phyloP scores from a whole-genome alignment of 2,113 vertebrate species.

The Tautogolabrus adspersus region DNA sequence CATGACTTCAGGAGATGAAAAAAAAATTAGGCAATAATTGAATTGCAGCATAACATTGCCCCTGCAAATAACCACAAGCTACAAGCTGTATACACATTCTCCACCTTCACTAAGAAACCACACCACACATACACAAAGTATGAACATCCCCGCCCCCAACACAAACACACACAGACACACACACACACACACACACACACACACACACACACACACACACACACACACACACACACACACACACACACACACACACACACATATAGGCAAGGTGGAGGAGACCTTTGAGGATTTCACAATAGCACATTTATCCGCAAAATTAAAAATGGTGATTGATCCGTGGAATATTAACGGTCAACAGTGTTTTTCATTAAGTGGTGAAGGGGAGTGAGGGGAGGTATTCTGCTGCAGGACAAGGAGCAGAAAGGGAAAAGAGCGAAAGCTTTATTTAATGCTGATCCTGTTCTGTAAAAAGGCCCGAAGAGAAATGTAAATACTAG shows the following conservation, averaged over 20 bases:
- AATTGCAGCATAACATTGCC: slow-evolving; percentile 99
- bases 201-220: slow-evolving; percentile 48
- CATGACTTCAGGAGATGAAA: slow-evolving; percentile 91
- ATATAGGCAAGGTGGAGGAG: slow-evolving; percentile 76
- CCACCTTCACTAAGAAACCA: slow-evolving; percentile 83
- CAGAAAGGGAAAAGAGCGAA: slow-evolving; percentile 85
- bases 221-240: slow-evolving; percentile 58
- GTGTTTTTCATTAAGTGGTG: slow-evolving; percentile 94
- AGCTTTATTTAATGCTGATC: slow-evolving; percentile 93
- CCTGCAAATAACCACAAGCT: slow-evolving; percentile 98
- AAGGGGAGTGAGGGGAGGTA: slow-evolving; percentile 79
- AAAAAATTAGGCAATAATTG: slow-evolving; percentile 99
- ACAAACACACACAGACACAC: slow-evolving; percentile 20
- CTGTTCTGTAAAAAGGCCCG: slow-evolving; percentile 93
- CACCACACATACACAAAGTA: slow-evolving; percentile 43
- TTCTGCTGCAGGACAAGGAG: slow-evolving; percentile 77
- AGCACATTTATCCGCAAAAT: slow-evolving; percentile 86
- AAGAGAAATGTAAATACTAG: slow-evolving; percentile 99
- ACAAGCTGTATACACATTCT: slow-evolving; percentile 94
- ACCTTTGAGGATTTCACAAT: slow-evolving; percentile 84
- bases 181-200: slow-evolving; percentile 36
- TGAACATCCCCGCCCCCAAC: slow-evolving; percentile 5
- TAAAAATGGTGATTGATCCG: slow-evolving; percentile 93
- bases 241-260: slow-evolving; percentile 47
- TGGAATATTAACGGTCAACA: slow-evolving; percentile 93